Conservation (phyloP, 23 tunicate genomes). For the Phallusia fumigata region DNA sequence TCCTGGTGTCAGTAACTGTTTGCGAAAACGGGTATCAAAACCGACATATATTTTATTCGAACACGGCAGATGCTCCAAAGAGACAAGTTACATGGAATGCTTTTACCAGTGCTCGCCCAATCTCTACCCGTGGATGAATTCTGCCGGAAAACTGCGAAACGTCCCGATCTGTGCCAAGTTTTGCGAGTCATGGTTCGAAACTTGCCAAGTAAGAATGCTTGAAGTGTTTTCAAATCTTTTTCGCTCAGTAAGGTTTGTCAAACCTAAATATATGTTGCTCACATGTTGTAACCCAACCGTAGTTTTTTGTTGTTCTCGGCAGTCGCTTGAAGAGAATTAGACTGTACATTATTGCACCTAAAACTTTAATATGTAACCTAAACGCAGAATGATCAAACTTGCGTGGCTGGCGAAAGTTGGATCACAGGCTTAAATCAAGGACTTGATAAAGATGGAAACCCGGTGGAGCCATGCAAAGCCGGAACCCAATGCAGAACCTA, state of each 20-base stretch:
- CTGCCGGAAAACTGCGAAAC: neutral
- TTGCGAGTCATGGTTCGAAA: conserved; percentile 47
- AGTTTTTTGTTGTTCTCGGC: no score
- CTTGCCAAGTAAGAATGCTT: conserved; percentile 32
- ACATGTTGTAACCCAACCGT: no score
- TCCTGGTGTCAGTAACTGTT: no score
- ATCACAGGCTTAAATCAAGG: conserved; percentile 19
- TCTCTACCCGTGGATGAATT: conserved; percentile 55
- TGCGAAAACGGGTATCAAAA: no score
- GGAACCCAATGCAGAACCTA: conserved; percentile 40
- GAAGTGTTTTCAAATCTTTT: no score
- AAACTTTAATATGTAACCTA: no score
- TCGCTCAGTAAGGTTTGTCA: no score
- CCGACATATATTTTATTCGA: neutral
- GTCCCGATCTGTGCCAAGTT: conserved; percentile 47
- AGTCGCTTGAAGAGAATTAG: no score
- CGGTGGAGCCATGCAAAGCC: conserved; percentile 21
- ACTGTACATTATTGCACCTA: no score
- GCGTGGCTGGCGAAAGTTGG: conserved; percentile 63
- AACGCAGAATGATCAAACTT: conserved; percentile 34
- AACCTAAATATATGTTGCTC: no score
- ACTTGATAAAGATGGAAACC: neutral
- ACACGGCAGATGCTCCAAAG: conserved; percentile 44
- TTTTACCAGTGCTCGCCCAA: conserved; percentile 75
- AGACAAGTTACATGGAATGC: conserved; percentile 48